phyloP scores from a whole-genome alignment of 2,113 vertebrate genomes.

The Nannobrachium achirus region DNA sequence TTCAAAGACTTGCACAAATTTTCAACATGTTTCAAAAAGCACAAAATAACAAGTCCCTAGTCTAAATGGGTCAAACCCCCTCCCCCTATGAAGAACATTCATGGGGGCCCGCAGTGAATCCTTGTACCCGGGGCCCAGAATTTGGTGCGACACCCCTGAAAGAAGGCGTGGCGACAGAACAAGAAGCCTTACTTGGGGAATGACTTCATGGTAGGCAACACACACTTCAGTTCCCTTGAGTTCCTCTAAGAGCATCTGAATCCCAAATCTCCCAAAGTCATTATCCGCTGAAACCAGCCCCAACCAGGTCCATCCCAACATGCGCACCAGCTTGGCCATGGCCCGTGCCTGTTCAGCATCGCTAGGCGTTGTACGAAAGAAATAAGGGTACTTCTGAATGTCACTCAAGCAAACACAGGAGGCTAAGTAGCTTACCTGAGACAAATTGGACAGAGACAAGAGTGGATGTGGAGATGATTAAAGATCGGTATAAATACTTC shows the following conservation, averaged over 20 bases:
- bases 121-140: no score
- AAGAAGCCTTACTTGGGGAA: slow-evolving; percentile 50
- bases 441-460: background rate
- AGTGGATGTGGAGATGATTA: background rate
- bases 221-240: slow-evolving; percentile 54
- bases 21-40: no score
- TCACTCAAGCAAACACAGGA: slow-evolving; percentile 63
- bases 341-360: slow-evolving; percentile 64
- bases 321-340: slow-evolving; percentile 50
- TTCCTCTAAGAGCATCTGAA: slow-evolving; percentile 59
- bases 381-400: slow-evolving; percentile 50
- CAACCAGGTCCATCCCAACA: slow-evolving; percentile 66
- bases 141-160: no score
- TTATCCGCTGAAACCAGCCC: slow-evolving; percentile 61
- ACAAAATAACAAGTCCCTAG: no score
- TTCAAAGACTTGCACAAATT: no score
- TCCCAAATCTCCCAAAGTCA: slow-evolving; percentile 65
- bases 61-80: no score
- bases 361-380: slow-evolving; percentile 61
- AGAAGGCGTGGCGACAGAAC: no score
- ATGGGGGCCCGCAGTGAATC: no score
- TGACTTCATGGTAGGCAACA: slow-evolving; percentile 57
- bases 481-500: background rate
- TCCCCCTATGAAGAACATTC: no score
- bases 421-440: slow-evolving; percentile 62